A percentile compares a stretch with the other conserved stretches of the same genome.
Evolutionary conservation across 2,888 invertebrate species (phyloP).

Genomic region (Tetramorium bicarinatum): DNA sequence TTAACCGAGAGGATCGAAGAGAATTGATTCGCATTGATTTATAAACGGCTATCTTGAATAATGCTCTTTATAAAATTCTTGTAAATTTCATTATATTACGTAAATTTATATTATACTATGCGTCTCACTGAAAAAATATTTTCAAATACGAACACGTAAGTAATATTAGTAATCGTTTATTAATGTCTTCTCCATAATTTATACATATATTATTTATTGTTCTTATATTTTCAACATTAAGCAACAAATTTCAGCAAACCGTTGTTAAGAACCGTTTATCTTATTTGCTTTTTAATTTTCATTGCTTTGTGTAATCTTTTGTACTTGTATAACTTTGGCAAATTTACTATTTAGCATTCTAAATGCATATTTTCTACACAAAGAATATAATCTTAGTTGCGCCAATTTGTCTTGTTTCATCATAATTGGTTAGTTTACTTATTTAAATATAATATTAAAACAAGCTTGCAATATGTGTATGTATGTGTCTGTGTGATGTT

Average conservation of each 20-base stretch:
- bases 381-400: neutral
- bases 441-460: constrained; percentile 4
- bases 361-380: neutral
- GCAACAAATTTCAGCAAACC: neutral
- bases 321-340: neutral
- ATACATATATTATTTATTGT: neutral
- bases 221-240: constrained; percentile 5
- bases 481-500: neutral
- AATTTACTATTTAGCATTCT: neutral
- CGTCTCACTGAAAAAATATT: neutral
- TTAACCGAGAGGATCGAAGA: constrained; percentile 46
- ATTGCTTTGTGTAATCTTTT: neutral
- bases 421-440: neutral
- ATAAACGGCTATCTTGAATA: constrained; percentile 21
- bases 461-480: neutral
- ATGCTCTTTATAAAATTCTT: neutral
- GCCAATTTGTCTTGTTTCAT: neutral
- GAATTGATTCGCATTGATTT: constrained; percentile 37
- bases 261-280: neutral
- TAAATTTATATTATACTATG: neutral
- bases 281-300: neutral
- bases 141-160: neutral
- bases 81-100: neutral
- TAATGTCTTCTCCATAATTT: neutral
- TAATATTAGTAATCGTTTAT: neutral